Evolutionary conservation across 92 coral and sea anemone genomes (phyloP).

Genomic region (Phenganax subtilis): DNA sequence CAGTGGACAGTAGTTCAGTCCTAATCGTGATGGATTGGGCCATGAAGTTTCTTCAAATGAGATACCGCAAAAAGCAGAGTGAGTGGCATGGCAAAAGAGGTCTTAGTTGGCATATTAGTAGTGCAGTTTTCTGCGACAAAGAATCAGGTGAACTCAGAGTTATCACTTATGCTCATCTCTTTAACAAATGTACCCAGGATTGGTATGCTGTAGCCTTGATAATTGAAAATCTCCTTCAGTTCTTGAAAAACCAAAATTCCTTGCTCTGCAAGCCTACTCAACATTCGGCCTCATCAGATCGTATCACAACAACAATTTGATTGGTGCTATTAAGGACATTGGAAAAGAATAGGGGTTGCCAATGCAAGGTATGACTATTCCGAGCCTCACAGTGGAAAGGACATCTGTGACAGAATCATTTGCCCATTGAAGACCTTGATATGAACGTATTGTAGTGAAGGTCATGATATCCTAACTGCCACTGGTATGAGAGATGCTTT

Average conservation of each 20-base stretch:
- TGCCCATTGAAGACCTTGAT: constrained; percentile 68
- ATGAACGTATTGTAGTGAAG: constrained; percentile 67
- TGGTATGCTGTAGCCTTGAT: constrained; percentile 66
- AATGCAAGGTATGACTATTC: constrained; percentile 62
- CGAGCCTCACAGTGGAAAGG: constrained; percentile 71
- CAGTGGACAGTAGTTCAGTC: constrained; percentile 54
- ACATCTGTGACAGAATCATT: constrained; percentile 60
- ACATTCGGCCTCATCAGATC: constrained; percentile 66
- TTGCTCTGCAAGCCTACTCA: constrained; percentile 47
- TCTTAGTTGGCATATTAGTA: constrained; percentile 64
- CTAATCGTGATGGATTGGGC: constrained; percentile 73
- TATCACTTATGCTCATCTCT: constrained; percentile 61
- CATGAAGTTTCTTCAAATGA: constrained; percentile 71
- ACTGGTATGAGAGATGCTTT: constrained; percentile 63
- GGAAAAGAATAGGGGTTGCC: constrained; percentile 51
- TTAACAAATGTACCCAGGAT: constrained; percentile 71
- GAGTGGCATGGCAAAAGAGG: constrained; percentile 72
- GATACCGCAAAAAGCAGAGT: constrained; percentile 65
- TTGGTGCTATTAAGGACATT: constrained; percentile 55
- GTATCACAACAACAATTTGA: constrained; percentile 59
- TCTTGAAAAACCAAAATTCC: constrained; percentile 52
- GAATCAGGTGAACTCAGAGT: constrained; percentile 52
- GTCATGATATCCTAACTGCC: constrained; percentile 67
- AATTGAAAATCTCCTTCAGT: constrained; percentile 57
- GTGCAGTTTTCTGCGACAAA: constrained; percentile 42